A percentile compares a stretch with the other conserved stretches of the same genome.
Conservation (phyloP, 2,797 vertebrate genomes). For the Sebastes steindachneri region DNA sequence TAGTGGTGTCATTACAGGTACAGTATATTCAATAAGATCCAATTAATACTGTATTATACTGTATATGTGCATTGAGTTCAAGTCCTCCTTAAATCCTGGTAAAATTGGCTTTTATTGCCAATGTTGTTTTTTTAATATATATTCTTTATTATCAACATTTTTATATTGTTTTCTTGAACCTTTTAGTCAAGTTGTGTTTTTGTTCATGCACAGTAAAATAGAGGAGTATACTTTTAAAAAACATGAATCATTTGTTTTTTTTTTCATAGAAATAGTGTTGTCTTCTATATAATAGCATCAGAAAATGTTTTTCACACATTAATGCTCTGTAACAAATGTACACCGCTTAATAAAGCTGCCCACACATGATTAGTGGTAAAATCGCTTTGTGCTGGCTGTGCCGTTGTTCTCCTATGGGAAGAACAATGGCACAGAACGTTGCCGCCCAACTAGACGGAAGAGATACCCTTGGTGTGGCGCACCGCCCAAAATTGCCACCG, state of each 20-base stretch:
- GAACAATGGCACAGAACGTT: too few relatives aligned
- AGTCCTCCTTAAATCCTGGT: neutral
- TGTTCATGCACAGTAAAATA: neutral
- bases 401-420: too few relatives aligned
- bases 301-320: neutral
- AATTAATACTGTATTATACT: neutral
- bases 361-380: too few relatives aligned
- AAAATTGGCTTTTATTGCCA: neutral
- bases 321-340: neutral
- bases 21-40: neutral
- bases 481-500: too few relatives aligned
- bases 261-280: neutral
- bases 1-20: conserved; percentile 93
- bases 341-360: too few relatives aligned
- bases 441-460: too few relatives aligned
- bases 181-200: neutral
- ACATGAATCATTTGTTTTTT: neutral
- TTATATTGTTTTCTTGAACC: neutral
- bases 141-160: neutral
- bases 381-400: too few relatives aligned
- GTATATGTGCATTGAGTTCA: neutral
- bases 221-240: neutral
- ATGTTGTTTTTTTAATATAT: neutral
- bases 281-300: neutral
- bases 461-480: too few relatives aligned